Percentiles rank a stretch among this genome's conserved stretches.
phyloP scores from a whole-genome alignment of 2,888 invertebrate genomes.

The Dichetophora obliterata region DNA sequence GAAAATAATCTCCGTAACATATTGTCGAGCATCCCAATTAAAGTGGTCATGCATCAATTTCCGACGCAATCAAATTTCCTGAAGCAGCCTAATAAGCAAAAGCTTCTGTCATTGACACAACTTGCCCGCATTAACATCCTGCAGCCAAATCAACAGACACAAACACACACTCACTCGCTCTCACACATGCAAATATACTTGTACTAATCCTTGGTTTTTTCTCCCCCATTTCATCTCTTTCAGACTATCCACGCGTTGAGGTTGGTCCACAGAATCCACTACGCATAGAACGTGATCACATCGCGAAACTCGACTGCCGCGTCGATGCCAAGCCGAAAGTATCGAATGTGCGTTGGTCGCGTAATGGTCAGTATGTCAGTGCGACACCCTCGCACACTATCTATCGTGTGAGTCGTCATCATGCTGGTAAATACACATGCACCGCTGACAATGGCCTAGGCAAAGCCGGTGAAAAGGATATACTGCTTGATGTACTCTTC shows the following conservation, averaged over 20 bases:
- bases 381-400: constrained; percentile 83
- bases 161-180: neutral
- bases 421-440: constrained; percentile 91
- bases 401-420: constrained; percentile 82
- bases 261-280: constrained; percentile 92
- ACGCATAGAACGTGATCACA: constrained; percentile 87
- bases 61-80: constrained; percentile 22
- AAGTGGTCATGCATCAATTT: constrained; percentile 14
- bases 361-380: constrained; percentile 87
- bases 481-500: constrained; percentile 85
- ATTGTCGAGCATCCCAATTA: constrained; percentile 5
- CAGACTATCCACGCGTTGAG: constrained; percentile 92
- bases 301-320: constrained; percentile 86
- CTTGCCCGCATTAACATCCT: neutral
- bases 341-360: constrained; percentile 85
- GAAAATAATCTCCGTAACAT: constrained; percentile 2
- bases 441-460: constrained; percentile 89
- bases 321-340: constrained; percentile 95
- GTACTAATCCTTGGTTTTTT: neutral
- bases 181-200: neutral
- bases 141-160: no score
- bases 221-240: constrained; percentile 29
- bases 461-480: constrained; percentile 83
- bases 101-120: constrained; percentile 4
- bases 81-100: neutral